Evolutionary conservation across 2,797 vertebrate species (phyloP).

Genomic region (Acanthornis magna): DNA sequence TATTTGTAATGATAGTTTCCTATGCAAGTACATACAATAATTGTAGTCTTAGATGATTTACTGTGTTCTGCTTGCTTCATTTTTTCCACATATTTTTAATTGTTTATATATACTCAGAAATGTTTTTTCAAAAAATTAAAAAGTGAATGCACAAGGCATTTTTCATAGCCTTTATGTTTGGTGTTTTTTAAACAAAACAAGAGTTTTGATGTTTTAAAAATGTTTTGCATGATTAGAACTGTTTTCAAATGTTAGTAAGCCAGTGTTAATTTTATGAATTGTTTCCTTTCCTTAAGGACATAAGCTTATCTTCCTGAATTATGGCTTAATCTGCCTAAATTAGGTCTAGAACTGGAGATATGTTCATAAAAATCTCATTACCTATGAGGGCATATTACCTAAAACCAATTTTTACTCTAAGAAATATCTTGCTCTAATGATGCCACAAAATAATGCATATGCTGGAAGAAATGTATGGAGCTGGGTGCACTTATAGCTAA

Average conservation of each 20-base stretch:
- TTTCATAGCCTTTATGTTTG: background rate
- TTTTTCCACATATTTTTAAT: background rate
- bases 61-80: background rate
- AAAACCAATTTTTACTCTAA: background rate
- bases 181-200: background rate
- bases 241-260: background rate
- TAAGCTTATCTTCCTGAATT: background rate
- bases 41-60: background rate
- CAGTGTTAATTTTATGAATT: background rate
- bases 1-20: background rate
- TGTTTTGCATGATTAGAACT: background rate
- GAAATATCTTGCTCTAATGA: background rate
- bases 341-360: background rate
- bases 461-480: background rate
- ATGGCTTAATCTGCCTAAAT: background rate
- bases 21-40: background rate
- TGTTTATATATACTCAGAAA: background rate
- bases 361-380: background rate
- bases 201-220: background rate
- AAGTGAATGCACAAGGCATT: background rate
- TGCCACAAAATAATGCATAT: background rate
- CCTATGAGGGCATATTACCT: background rate
- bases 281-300: background rate
- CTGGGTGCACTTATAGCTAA: background rate
- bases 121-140: background rate